Evolutionary conservation across 2,797 vertebrate genomes (phyloP), one percentile per base, ranked within the genome.

Genomic region (Coendou prehensilis): DNA sequence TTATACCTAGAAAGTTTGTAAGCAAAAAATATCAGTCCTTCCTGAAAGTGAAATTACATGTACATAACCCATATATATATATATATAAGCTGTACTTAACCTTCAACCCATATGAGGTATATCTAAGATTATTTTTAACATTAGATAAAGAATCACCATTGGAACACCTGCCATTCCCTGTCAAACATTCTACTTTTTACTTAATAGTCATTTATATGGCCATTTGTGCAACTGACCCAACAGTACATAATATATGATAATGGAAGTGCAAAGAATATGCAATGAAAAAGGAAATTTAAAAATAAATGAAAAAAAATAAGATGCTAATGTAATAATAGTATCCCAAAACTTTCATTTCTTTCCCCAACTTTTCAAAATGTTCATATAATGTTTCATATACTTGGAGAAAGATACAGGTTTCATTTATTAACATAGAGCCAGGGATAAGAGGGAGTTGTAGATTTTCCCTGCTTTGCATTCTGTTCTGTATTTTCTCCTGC

Each of bases 161-260:
- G 45, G 76, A 91, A 75, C n/a, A 11, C 47, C n/a, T 14, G 30
- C 18, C 7, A 2, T 30, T 3, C 2, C 20, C 13, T 30, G 26
- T 22, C 37, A 52, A 0, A 2, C 2, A 20, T 4, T 33, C 33
- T 26, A 3, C 2, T 41, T 75, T 71, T 75, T 64, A 71, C 3
- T 30, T 22, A 17, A 57, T 0, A 45, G 64, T 57, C 64, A 63
- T 6, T 59, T 33, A 6, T 0, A 0, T 4, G 22, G 47, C 17
- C 54, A 78, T 80, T 61, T 56, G 56, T 18, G 45, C 30, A 84
- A 37, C 6, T 41, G 26, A 78, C 5, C 3, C 57, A 84, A 64
- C 7, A 52, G 10, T 9, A 2, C 1, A 30, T 52, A n/a, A 23
- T 20, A 28, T 52, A 7, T n/a, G 30, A 86, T 52, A 73, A 61